A percentile compares a stretch with the other conserved stretches of the same genome.
Evolutionary conservation across 2,113 vertebrate species (phyloP).

Genomic region (Cavia aperea): DNA sequence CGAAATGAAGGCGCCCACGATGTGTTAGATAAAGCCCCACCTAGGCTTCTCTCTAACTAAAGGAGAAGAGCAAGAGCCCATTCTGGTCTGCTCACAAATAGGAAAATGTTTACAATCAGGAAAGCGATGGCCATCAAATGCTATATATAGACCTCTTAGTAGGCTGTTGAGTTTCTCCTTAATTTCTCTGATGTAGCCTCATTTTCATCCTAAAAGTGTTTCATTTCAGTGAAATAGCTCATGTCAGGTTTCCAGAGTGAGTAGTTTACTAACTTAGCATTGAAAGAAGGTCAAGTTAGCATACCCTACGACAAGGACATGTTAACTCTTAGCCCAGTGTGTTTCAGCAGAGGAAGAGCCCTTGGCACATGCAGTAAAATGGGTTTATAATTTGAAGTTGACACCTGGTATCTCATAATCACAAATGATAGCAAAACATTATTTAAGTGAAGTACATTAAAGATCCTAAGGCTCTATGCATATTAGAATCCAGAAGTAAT

Average conservation of each 20-base stretch:
- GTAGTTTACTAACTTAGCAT: not conserved
- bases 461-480: not conserved
- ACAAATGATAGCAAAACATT: not conserved
- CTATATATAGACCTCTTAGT: not conserved
- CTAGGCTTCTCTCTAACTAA: not conserved
- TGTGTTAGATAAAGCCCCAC: not conserved
- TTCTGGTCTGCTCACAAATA: not conserved
- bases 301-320: not conserved
- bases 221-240: not conserved
- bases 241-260: not conserved
- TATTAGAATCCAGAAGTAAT: slow-evolving; percentile 33
- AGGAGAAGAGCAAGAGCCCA: not conserved
- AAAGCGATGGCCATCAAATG: not conserved
- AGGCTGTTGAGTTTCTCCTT: not conserved
- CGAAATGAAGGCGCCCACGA: not conserved
- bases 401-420: not conserved
- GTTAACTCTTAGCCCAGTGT: not conserved
- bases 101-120: not conserved
- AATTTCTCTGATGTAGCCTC: not conserved
- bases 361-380: not conserved
- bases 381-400: not conserved
- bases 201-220: not conserved
- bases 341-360: not conserved
- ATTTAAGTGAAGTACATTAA: slow-evolving; percentile 7
- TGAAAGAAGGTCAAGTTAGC: not conserved